Conservation (phyloP, 2,113 vertebrate species). For the Marmota monax region DNA sequence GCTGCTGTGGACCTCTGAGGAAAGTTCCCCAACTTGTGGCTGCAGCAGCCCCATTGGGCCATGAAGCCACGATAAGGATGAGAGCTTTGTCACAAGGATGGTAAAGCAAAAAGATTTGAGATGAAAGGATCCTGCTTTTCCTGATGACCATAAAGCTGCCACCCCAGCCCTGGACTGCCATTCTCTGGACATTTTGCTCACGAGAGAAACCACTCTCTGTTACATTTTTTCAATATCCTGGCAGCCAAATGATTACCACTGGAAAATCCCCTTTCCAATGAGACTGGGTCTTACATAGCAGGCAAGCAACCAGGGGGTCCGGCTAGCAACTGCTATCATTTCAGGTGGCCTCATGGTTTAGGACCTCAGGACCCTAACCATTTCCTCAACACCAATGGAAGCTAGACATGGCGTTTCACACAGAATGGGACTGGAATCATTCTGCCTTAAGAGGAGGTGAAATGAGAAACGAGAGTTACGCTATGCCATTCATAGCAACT, state of each 20-base stretch:
- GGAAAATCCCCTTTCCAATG: background rate
- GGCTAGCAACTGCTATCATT: background rate
- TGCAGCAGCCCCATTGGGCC: background rate
- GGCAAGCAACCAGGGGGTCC: background rate
- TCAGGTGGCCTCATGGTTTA: background rate
- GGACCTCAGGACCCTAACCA: background rate
- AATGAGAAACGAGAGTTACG: background rate
- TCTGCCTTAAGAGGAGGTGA: background rate
- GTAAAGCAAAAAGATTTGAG: background rate
- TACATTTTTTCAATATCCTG: background rate
- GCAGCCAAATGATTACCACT: background rate
- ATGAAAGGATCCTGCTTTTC: background rate
- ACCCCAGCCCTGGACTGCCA: background rate
- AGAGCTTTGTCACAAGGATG: background rate
- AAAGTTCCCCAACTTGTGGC: background rate
- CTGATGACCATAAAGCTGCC: background rate
- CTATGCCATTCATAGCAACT: background rate
- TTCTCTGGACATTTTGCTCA: background rate
- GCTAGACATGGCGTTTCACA: background rate
- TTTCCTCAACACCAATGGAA: background rate
- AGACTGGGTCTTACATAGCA: background rate
- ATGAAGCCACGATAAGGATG: background rate
- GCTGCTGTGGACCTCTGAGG: background rate
- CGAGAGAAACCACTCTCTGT: background rate
- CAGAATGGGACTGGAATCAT: background rate